Evolutionary conservation across 2,888 invertebrate genomes (phyloP), one percentile per base, ranked within the genome.

Genomic region (Sinotaia quadrata): DNA sequence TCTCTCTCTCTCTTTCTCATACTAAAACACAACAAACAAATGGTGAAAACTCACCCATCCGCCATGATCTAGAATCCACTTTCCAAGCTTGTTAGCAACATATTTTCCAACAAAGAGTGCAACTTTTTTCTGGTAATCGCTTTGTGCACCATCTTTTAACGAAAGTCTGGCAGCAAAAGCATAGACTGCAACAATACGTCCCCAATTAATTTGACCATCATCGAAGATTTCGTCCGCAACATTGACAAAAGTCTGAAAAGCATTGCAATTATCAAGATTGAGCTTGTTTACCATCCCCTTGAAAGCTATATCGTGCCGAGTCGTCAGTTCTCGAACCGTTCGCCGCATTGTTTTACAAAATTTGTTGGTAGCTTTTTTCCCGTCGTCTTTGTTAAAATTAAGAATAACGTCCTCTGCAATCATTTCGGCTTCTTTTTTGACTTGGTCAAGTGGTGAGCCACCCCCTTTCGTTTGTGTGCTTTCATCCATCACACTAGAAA

Each of bases 31-130:
- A n/a, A n/a, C n/a, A n/a, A n/a, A n/a, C n/a, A n/a, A n/a, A n/a
- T n/a, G n/a, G n/a, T n/a, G n/a, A n/a, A 47, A 7, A 70, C 85
- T 78, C 81, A 87, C 87, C 87, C 87, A 87, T 73, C 86, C 86
- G 58, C 85, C 84, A 74, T 86, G 80, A 63, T 84, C 81, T 8
- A 79, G 63, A 60, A 87, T 85, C 87, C 87, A 87, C 56, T 77
- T 68, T 47, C 83, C 83, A 47, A 86, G 73, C 68, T 85, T 84
- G 70, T 78, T 80, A 5, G 79, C 83, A 5, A 86, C 85, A 78
- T 85, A 87, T 74, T 83, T 80, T 49, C 85, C 86, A 58, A 82
- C 81, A 74, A 81, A 83, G n/a, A 82, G 73, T 10, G 85, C 81
- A 56, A 86, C 83, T 76, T 80, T 81, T 31, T 73, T 67, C 37